Evolutionary conservation across 2,888 invertebrate genomes (phyloP), one percentile per base, ranked within the genome.

Genomic region (Polyommatus iphigenia): DNA sequence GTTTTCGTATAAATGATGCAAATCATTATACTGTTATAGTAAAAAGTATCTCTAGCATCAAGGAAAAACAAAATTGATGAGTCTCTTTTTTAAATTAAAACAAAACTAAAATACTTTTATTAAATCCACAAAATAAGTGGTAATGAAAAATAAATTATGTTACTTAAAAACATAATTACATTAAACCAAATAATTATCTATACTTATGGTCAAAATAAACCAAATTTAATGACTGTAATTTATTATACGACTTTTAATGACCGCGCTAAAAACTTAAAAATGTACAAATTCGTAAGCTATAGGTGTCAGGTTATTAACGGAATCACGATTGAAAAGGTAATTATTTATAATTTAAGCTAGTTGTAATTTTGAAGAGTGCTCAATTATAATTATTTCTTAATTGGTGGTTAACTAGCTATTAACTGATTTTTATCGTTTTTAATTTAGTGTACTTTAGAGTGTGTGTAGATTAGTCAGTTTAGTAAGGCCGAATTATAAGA

Each of bases 301-400:
- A 67, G 67, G 67, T 67, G 67, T 67, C 32, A 32, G 15, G 15
- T 32, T 29, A 67, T 67, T 67, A 67, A 67, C 67, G 29, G 67
- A 29, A 67, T 29, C 29, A 67, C 67, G 67, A 67, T 67, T 67
- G 29, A 67, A 67, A 67, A 32, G 67, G 29, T 67, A 67, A 67
- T 67, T 67, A 62, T 29, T 62, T 62, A 29, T 32, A 67, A 67
- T 67, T 32, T 7, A 18, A 29, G 29, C 67, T 29, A 62, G 29
- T 67, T 67, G 29, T 67, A 29, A 67, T 67, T 67, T 67, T 32
- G 29, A 67, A 67, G 29, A 67, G 67, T 67, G 67, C 67, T 67
- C 29, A 67, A 67, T 67, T 67, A 67, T 15, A 67, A 62, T 62
- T 62, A 62, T 62, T 62, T 67, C 5, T 67, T 67, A 67, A 67